phyloP scores from a whole-genome alignment of 2,888 invertebrate genomes.

The Iphiclides podalirius region DNA sequence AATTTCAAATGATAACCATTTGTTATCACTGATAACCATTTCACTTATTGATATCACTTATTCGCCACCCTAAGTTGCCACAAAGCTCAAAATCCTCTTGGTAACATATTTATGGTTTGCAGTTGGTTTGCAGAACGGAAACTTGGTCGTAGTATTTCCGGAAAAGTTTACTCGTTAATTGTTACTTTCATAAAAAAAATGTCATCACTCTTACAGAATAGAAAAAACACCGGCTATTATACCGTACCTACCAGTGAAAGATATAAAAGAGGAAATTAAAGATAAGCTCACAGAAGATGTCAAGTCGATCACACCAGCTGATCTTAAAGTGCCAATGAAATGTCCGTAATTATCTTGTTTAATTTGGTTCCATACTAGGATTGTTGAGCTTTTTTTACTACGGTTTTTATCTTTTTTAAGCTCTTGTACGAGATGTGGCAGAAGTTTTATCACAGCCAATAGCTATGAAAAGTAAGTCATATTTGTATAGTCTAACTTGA shows the following conservation, averaged over 20 bases:
- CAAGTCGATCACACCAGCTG: conserved; percentile 39
- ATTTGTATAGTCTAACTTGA: too few relatives aligned
- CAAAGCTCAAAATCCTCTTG: too few relatives aligned
- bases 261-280: conserved; percentile 54
- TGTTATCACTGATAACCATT: too few relatives aligned
- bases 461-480: conserved; percentile 55
- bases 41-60: too few relatives aligned
- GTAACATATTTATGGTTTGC: too few relatives aligned
- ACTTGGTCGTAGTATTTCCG: too few relatives aligned
- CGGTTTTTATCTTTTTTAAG: conserved; percentile 35
- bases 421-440: conserved; percentile 46
- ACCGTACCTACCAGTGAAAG: conserved; percentile 54
- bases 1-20: too few relatives aligned
- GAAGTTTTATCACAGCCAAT: conserved; percentile 52
- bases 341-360: conserved; percentile 32
- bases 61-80: too few relatives aligned
- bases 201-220: conserved; percentile 38
- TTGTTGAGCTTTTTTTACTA: not conserved
- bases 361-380: not conserved
- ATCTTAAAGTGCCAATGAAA: conserved; percentile 48
- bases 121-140: too few relatives aligned
- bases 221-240: conserved; percentile 46
- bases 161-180: too few relatives aligned
- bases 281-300: conserved; percentile 42
- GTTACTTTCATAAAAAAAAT: too few relatives aligned